Percentiles rank a stretch among this genome's conserved stretches.
Evolutionary conservation across 2,797 vertebrate genomes (phyloP).

Genomic region (Coccyzus lansbergi): DNA sequence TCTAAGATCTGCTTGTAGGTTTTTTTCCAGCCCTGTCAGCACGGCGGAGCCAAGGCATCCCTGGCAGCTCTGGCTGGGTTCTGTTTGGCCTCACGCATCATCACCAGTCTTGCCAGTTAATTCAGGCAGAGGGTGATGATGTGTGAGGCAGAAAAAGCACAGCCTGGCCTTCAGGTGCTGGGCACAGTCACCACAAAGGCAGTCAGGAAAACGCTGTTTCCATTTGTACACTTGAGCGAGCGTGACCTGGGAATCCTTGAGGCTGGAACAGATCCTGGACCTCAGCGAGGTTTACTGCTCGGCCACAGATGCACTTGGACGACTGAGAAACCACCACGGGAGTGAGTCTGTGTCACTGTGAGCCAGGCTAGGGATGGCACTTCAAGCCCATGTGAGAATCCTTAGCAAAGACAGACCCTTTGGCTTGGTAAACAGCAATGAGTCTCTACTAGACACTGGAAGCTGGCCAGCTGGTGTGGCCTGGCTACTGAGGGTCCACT

Average conservation of each 20-base stretch:
- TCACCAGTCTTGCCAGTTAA: constrained; percentile 53
- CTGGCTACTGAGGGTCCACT: neutral
- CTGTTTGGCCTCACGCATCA: constrained; percentile 64
- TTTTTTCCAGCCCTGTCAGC: constrained; percentile 66
- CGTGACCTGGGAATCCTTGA: neutral
- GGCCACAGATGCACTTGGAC: fast-evolving
- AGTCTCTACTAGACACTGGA: fast-evolving
- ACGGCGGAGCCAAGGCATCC: constrained; percentile 41
- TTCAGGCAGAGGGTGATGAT: constrained; percentile 58
- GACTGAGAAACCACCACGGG: fast-evolving
- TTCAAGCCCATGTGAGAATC: neutral
- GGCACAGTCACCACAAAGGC: constrained; percentile 32
- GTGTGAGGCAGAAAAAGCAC: constrained; percentile 63
- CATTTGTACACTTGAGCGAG: neutral
- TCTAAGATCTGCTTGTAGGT: neutral
- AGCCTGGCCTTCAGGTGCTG: constrained; percentile 60
- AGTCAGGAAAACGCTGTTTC: neutral
- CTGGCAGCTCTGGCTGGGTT: constrained; percentile 53
- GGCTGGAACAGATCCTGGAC: neutral
- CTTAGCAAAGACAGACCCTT: neutral
- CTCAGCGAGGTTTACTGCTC: neutral
- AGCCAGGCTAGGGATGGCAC: neutral
- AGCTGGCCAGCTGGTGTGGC: neutral
- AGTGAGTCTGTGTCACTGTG: neutral
- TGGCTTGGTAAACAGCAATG: neutral